Percentiles rank a stretch among this genome's conserved stretches.
Evolutionary conservation across 2,113 vertebrate genomes (phyloP).

Genomic region (Morphnarchus princeps): DNA sequence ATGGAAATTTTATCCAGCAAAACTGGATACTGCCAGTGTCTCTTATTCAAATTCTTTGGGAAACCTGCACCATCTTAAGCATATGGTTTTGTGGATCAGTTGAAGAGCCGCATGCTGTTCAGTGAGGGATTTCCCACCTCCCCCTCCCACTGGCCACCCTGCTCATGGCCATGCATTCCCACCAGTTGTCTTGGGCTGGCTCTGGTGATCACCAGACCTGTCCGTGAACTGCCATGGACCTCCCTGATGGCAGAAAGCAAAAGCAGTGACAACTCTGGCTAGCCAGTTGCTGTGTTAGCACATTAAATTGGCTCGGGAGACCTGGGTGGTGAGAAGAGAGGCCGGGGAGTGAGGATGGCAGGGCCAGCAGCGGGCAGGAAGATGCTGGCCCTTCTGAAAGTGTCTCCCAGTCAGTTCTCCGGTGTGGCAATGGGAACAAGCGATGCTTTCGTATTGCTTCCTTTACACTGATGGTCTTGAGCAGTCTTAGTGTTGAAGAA

Average conservation of each 20-base stretch:
- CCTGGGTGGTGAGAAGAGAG: neutral
- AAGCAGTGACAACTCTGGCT: neutral
- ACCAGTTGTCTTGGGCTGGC: neutral
- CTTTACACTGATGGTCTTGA: neutral
- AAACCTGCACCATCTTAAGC: neutral
- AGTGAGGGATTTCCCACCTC: neutral
- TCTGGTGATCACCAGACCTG: neutral
- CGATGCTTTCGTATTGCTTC: rapidly evolving
- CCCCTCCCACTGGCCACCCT: neutral
- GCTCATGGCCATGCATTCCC: neutral
- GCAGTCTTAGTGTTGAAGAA: rapidly evolving
- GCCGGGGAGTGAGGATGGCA: neutral
- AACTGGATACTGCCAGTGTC: neutral
- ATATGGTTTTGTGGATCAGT: neutral
- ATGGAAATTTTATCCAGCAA: neutral
- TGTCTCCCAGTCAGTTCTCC: neutral
- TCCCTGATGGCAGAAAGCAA: neutral
- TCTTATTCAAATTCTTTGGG: neutral
- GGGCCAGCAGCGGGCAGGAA: rapidly evolving
- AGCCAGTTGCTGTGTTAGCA: neutral
- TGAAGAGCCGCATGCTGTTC: neutral
- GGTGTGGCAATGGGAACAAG: neutral
- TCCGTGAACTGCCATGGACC: neutral
- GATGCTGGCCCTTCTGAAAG: neutral
- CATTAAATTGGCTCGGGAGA: neutral